Evolutionary conservation across 2,888 invertebrate genomes (phyloP), one percentile per base, ranked within the genome.

Genomic region (Morpho deidamia): DNA sequence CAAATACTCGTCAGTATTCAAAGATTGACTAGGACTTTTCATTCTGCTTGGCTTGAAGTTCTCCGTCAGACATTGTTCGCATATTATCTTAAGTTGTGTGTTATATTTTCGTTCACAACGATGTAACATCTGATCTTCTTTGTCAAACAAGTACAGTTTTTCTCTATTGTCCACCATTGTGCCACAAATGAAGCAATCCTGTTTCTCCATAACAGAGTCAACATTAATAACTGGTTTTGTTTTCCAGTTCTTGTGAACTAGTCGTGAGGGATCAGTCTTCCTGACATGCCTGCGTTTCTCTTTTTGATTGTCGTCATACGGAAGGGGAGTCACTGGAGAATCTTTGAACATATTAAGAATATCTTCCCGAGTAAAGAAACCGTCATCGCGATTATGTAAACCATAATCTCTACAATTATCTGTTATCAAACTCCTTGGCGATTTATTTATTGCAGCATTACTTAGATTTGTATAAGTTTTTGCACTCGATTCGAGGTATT

Each of bases 321-420:
- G 82, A n/a, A 81, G 53, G 1, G 82, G 74, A 0, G 79, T 77
- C 2, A 88, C 81, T 0, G 90, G 90, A 0, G 87, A 78, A 67
- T 89, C 83, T 68, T 88, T 89, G 23, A 89, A 83, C 82, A 89
- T 82, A 59, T 88, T 85, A 10, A 89, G 60, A 33, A 89, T 74
- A 44, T 87, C 84, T 42, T 89, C 88, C 10, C 89, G 68, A 0
- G 86, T 84, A 11, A 78, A 71, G 48, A 78, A 74, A 47, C 38
- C 12, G 11, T 84, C 80, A 35, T 66, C 75, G 42, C 63, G 61
- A 38, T 43, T 55, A 8, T 54, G 54, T 35, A 59, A 66, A 8
- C 73, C 73, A 35, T 76, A 70, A 34, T 62, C 70, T 54, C 72
- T 72, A 56, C 64, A 72, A 58, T 71, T 73, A 38, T 76, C 72